Evolutionary conservation across 2,797 vertebrate species (phyloP), one percentile per base, ranked within the genome.

Genomic region (Epinephelus malabaricus): DNA sequence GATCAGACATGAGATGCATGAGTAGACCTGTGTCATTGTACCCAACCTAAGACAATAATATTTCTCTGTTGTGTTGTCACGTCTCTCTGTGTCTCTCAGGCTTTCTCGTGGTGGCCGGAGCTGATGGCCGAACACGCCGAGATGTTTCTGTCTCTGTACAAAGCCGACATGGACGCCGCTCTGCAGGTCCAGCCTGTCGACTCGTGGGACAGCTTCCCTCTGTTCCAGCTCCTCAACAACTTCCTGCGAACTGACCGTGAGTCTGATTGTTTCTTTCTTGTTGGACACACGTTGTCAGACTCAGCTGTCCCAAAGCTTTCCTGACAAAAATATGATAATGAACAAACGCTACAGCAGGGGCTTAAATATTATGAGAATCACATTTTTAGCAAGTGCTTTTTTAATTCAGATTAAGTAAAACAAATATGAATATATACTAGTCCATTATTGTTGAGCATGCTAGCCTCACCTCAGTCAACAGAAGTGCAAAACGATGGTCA

Each of bases 151-250:
- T 95, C 96, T 51, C 94, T 99, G 27, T 99, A 97, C 93, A 95
- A 94, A 45, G 96, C 95, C 51, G 95, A 99, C 88, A 98, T 99
- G 98, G 97, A 98, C 74, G 93, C 92, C 0, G 95, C 95, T 0
- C 94, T 99, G 38, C 96, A 96, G 73, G 93, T 95, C n/a, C 98
- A 99, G 86, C 96, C 96, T 0, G 95, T 95, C 1, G 98, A 99
- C 87, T 98, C 97, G 58, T 99, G 98, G 98, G 96, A 97, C 88
- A 97, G 97, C 85, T 99, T 99, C 86, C 98, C 97, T 0, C 95
- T 99, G 60, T 99, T 99, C 91, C 98, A 99, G 84, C 95, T 99
- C 60, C 95, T 98, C 85, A 99, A 99, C 94, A 98, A 98, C 84
- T 97, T 95, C 91, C 96, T 99, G 76, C 94, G 95, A 82, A 96